Percentiles rank a stretch among this genome's conserved stretches.
Conservation (phyloP, 1,140 invertebrate species). For the Drosophila neocordata region DNA sequence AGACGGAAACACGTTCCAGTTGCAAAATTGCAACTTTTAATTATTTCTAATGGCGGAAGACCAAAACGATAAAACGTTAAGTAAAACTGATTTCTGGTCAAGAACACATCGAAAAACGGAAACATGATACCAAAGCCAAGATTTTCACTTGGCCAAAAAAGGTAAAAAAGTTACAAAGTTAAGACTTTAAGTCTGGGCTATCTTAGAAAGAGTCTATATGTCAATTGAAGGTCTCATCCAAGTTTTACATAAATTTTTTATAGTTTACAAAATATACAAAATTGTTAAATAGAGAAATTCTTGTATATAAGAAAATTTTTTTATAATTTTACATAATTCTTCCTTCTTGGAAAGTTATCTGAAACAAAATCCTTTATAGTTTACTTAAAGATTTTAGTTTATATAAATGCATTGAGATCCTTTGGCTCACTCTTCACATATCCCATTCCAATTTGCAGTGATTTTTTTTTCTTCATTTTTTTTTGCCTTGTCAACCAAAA, state of each 20-base stretch:
- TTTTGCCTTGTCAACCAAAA: slow-evolving; percentile 19
- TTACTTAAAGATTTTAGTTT: background rate
- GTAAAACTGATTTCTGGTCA: slow-evolving; percentile 5
- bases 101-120: background rate
- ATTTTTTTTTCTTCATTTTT: background rate
- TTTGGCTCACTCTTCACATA: background rate
- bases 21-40: slow-evolving; percentile 47
- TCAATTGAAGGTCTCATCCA: too few relatives aligned
- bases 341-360: too few relatives aligned
- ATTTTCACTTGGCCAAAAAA: background rate
- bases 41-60: slow-evolving; percentile 23
- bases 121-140: background rate
- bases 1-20: slow-evolving; percentile 63
- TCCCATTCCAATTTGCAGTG: background rate
- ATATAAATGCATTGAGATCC: background rate
- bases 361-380: background rate
- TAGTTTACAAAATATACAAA: too few relatives aligned
- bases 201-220: too few relatives aligned
- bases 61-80: slow-evolving; percentile 6
- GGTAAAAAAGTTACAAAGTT: background rate
- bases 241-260: too few relatives aligned
- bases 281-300: too few relatives aligned
- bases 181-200: too few relatives aligned
- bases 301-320: too few relatives aligned
- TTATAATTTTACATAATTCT: too few relatives aligned